Evolutionary conservation across 2,797 vertebrate genomes (phyloP).

Genomic region (Cephalopachus bancanus): DNA sequence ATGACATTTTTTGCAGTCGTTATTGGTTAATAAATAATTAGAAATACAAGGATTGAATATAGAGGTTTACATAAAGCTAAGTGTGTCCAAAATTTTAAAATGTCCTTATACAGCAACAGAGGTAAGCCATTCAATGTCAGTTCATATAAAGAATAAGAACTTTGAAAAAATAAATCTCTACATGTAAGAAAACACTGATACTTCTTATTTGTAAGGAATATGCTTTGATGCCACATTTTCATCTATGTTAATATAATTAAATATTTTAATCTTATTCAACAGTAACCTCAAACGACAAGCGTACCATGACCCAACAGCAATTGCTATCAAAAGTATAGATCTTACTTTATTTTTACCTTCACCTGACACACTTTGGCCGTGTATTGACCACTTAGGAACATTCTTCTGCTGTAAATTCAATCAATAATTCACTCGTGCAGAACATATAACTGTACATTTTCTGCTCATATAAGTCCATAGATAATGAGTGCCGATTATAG

Average conservation of each 20-base stretch:
- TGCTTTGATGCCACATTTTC: background rate
- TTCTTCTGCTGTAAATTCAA: slow-evolving; percentile 83
- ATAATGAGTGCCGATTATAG: slow-evolving; percentile 66
- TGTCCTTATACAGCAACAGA: background rate
- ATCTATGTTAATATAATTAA: slow-evolving; percentile 53
- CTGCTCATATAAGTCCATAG: slow-evolving; percentile 78
- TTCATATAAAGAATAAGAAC: background rate
- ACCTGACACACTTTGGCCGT: slow-evolving; percentile 83
- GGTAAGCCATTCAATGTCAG: background rate
- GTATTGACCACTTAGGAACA: slow-evolving; percentile 87
- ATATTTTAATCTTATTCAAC: slow-evolving; percentile 39
- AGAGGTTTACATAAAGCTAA: background rate
- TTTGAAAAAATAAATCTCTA: slow-evolving; percentile 49
- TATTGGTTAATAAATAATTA: background rate
- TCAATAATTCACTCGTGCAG: slow-evolving; percentile 86
- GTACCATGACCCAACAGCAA: slow-evolving; percentile 59
- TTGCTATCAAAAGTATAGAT: slow-evolving; percentile 76
- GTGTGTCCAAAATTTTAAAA: background rate
- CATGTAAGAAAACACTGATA: background rate
- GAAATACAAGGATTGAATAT: background rate
- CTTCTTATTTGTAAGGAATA: background rate
- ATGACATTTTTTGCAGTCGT: background rate
- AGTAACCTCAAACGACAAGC: slow-evolving; percentile 48
- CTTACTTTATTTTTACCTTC: slow-evolving; percentile 79
- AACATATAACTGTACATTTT: slow-evolving; percentile 83